Base-by-base conservation (phyloP, 2,113 vertebrate species). In the Hoplias malabaricus region DNA sequence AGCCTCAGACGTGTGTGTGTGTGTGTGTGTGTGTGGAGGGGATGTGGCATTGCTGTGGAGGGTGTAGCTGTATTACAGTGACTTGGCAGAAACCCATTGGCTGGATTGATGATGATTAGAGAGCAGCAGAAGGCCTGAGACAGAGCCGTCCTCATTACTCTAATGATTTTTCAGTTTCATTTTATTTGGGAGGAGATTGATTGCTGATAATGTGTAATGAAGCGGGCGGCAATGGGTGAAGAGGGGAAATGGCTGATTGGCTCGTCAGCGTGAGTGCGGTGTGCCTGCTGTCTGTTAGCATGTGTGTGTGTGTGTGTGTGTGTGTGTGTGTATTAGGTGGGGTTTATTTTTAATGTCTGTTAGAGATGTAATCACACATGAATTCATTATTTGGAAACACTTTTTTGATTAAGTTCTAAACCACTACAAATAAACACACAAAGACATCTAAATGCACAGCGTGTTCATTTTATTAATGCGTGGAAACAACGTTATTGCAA, bases 141-240 rank as follows among this genome's bases (percentile, higher is more conserved):
- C 62, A 11, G 59, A 79, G 62, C 46, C 74, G 48, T 69, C 46
- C 57, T 59, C 75, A 68, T 82, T 80, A 78, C 29, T 27, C 29
- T 78, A 80, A 84, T 75, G 70, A 80, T 78, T 74, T 80, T 79
- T 74, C 40, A 2, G 23, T 25, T 73, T 56, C 66, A 75, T 80
- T 82, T 80, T 70, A 80, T 75, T 84, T 84, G 19, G 71, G 56
- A 5, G 12, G 69, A 82, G 77, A 82, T 80, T 72, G 73, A 84
- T 82, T 72, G 65, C 70, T 77, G 80, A 82, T 84, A 77, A 46
- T 11, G 36, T n/a, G 2, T 76, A 79, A 84, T 73, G 63, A 80
- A 69, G 50, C 50, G 42, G 34, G 63, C 74, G 27, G 74, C n/a
- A 69, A 34, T 73, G 46, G 48, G 9, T n/a, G 61, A 54, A 27